Evolutionary conservation across 2,797 vertebrate genomes (phyloP), one percentile per base, ranked within the genome.

Genomic region (Parauchenoglanis ngamensis): DNA sequence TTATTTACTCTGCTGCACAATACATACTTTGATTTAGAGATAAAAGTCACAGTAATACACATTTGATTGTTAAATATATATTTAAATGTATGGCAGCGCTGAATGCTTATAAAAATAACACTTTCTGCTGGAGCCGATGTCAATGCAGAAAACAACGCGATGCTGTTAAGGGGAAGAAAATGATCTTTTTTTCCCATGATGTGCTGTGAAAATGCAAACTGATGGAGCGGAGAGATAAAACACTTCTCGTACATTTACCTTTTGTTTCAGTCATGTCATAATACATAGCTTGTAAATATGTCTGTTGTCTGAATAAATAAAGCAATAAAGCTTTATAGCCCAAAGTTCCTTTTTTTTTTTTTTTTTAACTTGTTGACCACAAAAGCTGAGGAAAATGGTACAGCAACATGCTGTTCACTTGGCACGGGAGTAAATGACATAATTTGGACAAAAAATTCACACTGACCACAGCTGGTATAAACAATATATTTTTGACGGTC

Each of bases 381-480:
- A 12, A 87, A 85, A 46, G 68, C 87, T 40, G 78, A 87, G 79
- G 56, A 84, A 78, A 44, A 82, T 87, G 25, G 81, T 88, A 88
- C 89, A 75, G 92, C 90, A 92, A 91, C 84, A 87, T 87, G 79
- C 84, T 65, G 91, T 93, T 92, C 68, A 90, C 87, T 93, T 94
- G 94, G 93, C 93, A 94, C 94, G 85, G 89, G 85, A 91, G 87
- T 19, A 90, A 89, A 87, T 87, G 89, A 91, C 49, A 49, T 52
- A 83, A 85, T 83, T 40, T 77, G 83, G 81, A 77, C 86, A 86
- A 56, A 72, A 90, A 90, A 91, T 91, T 85, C 91, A 93, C 91
- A 86, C 87, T 83, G 91, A 92, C 87, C 92, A 94, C 93, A 92
- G 89, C 90, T 90, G 84, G 87, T 91, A 94, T 86, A 90, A 87